Percentiles rank a stretch among this genome's conserved stretches.
Evolutionary conservation across 2,888 invertebrate species (phyloP).

Genomic region (Drosophila borborema): DNA sequence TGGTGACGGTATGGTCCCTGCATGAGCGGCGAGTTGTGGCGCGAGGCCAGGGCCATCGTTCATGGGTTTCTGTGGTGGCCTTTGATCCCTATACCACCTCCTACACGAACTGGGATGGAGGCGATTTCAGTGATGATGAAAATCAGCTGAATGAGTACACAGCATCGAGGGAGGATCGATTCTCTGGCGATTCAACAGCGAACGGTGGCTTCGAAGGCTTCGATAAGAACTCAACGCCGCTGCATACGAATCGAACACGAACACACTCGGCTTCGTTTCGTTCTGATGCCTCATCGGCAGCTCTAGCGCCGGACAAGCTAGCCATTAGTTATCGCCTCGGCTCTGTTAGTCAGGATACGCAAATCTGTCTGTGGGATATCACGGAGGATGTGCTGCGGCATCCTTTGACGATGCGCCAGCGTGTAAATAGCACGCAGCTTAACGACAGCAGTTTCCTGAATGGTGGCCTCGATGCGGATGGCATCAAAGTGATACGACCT

Average conservation of each 20-base stretch:
- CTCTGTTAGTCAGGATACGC: constrained; percentile 98
- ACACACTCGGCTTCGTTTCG: constrained; percentile 84
- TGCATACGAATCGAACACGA: constrained; percentile 75
- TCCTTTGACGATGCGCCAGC: constrained; percentile 86
- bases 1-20: constrained; percentile 98
- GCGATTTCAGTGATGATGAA: constrained; percentile 87
- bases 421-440: constrained; percentile 79
- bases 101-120: constrained; percentile 88
- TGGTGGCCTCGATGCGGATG: constrained; percentile 82
- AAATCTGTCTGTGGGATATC: constrained; percentile 98
- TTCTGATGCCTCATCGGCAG: constrained; percentile 82
- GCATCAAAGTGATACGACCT: constrained; percentile 84
- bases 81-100: constrained; percentile 95
- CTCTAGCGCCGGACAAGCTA: constrained; percentile 84
- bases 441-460: constrained; percentile 83
- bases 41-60: constrained; percentile 98
- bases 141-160: constrained; percentile 84
- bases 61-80: constrained; percentile 99
- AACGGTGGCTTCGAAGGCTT: constrained; percentile 82
- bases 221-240: constrained; percentile 82
- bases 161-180: constrained; percentile 69
- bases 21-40: constrained; percentile 96
- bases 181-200: constrained; percentile 76
- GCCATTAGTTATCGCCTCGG: constrained; percentile 93
- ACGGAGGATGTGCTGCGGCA: constrained; percentile 96